Evolutionary conservation across 2,888 invertebrate genomes (phyloP), one percentile per base, ranked within the genome.

Genomic region (Silvanus unidentatus): DNA sequence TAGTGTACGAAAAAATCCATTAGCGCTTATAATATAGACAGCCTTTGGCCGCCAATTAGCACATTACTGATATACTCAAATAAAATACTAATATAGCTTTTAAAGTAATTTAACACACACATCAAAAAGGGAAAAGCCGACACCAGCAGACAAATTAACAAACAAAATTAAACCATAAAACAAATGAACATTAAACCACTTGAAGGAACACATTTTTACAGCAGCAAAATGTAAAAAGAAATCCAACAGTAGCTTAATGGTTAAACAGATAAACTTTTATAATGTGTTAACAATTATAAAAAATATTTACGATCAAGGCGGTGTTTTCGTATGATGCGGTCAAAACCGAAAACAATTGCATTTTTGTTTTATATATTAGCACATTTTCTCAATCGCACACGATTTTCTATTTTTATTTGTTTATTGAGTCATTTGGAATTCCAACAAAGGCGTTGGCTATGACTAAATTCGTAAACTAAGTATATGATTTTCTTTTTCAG

Each of bases 401-500:
- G 10, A 11, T 32, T 8, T 5, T 22, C 8, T 3, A 22, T 22
- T 8, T 22, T 22, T 22, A 22, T 22, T 22, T 22, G 22, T 22
- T 22, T 22, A 8, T 5, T 3, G 22, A 22, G 8, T 22, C 8
- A 22, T n/a, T n/a, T n/a, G n/a, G n/a, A n/a, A n/a, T n/a, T n/a
- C n/a, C n/a, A n/a, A n/a, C n/a, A n/a, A n/a, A n/a, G n/a, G n/a
- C n/a, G n/a, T n/a, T n/a, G n/a, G n/a, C n/a, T n/a, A n/a, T n/a
- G n/a, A n/a, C n/a, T n/a, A n/a, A n/a, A 35, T 35, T 11, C 9
- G 11, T 35, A 9, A 28, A 28, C 28, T 28, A 9, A 45, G 27
- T 39, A 27, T 10, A 15, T 39, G 32, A n/a, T 53, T 53, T 57
- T 50, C 66, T 56, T 47, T 72, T 72, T 2, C 78, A 92, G 91